Percentiles rank a stretch among this genome's conserved stretches.
Evolutionary conservation across 1,140 invertebrate genomes (phyloP).

Genomic region (Reticulitermes speratus): DNA sequence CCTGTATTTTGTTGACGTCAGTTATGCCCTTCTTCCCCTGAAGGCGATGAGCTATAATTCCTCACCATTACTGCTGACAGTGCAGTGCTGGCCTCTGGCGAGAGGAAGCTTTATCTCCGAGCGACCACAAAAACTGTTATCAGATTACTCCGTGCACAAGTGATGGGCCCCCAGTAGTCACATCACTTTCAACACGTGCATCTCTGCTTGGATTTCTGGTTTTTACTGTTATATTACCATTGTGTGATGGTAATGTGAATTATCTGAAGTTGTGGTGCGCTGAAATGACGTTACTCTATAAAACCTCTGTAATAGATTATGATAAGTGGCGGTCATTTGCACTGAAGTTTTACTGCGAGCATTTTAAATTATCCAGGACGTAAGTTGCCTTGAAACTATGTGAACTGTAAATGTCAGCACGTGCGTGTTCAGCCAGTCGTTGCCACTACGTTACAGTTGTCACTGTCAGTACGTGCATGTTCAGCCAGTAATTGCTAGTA

Average conservation of each 20-base stretch:
- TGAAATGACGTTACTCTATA: neutral
- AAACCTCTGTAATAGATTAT: neutral
- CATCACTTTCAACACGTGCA: neutral
- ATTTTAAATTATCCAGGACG: neutral
- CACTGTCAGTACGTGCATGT: too few species aligned
- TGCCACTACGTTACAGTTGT: neutral
- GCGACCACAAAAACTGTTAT: slow-evolving; percentile 7
- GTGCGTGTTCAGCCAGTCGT: neutral
- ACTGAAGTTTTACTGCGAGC: neutral
- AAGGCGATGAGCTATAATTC: neutral
- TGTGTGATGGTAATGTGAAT: neutral
- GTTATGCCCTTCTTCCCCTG: neutral
- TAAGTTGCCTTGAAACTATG: neutral
- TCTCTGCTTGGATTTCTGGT: neutral
- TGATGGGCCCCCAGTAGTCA: neutral
- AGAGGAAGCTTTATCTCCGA: neutral
- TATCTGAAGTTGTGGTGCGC: neutral
- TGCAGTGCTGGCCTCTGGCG: neutral
- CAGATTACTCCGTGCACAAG: neutral
- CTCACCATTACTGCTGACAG: slow-evolving; percentile 9
- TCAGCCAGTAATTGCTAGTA: too few species aligned
- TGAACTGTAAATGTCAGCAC: neutral
- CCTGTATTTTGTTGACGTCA: neutral
- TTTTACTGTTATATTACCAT: neutral
- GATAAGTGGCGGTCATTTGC: neutral